These are phyloP conservation scores for Neomorphus geoffroyi DNA, from an alignment of 2,797 vertebrate species.

Conservation along the genomic window DNA sequence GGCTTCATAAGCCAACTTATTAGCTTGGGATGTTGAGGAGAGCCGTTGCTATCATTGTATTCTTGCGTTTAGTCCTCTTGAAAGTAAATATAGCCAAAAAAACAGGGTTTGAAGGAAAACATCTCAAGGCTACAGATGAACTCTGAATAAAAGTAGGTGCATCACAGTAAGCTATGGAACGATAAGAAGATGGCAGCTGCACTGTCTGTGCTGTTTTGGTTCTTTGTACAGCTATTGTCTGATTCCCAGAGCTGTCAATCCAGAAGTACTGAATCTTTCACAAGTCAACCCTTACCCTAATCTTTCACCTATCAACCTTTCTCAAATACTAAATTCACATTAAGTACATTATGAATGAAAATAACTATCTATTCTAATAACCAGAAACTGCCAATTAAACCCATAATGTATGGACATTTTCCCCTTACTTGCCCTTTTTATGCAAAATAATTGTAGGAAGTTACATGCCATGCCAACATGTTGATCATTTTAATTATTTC, in stretches of 20 bases:
- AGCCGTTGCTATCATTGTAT: background rate
- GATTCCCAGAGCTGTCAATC: slow-evolving; percentile 33
- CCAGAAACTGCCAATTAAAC: slow-evolving; percentile 66
- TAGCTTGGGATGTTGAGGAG: background rate
- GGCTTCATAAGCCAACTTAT: background rate
- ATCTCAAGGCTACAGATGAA: background rate
- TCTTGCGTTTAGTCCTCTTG: background rate
- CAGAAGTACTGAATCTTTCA: slow-evolving; percentile 8
- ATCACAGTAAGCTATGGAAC: background rate
- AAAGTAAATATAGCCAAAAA: background rate
- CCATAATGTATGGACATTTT: slow-evolving; percentile 57
- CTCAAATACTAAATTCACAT: slow-evolving; percentile 38
- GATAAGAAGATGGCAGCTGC: background rate
- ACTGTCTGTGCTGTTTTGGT: background rate
- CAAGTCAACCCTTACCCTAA: background rate
- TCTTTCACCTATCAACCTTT: slow-evolving; percentile 46
- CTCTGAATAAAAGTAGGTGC: background rate
- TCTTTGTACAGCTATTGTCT: background rate
- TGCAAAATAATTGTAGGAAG: slow-evolving; percentile 52
- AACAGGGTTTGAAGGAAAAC: background rate
- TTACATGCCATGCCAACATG: slow-evolving; percentile 37
- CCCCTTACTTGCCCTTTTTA: slow-evolving; percentile 62
- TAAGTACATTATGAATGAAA: slow-evolving; percentile 55
- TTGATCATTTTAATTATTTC: slow-evolving; percentile 64
- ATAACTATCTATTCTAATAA: slow-evolving; percentile 48